Conservation (phyloP, 1,140 invertebrate genomes). For the Callitettix versicolor region DNA sequence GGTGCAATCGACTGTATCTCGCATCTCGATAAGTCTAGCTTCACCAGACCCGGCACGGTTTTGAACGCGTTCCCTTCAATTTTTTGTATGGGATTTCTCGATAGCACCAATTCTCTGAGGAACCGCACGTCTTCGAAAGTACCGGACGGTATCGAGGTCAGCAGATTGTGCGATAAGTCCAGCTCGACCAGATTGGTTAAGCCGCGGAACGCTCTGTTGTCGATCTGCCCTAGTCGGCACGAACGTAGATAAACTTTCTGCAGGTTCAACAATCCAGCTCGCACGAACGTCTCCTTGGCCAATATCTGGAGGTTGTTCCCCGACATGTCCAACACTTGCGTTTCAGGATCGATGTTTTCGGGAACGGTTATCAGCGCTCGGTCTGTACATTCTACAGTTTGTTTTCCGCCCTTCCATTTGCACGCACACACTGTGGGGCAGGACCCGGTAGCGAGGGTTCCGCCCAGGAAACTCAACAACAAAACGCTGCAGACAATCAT, state of each 20-base stretch:
- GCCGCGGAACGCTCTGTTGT: slow-evolving; percentile 66
- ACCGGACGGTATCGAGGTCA: slow-evolving; percentile 63
- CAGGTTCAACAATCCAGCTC: slow-evolving; percentile 69
- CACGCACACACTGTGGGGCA: slow-evolving; percentile 73
- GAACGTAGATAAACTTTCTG: slow-evolving; percentile 72
- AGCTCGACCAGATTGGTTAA: slow-evolving; percentile 80
- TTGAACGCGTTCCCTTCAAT: slow-evolving; percentile 65
- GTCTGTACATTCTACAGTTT: slow-evolving; percentile 78
- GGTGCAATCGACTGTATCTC: slow-evolving; percentile 62
- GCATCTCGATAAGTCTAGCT: slow-evolving; percentile 73
- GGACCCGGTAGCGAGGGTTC: neutral
- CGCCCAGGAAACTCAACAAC: neutral
- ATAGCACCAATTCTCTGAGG: slow-evolving; percentile 64
- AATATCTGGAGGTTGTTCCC: slow-evolving; percentile 76
- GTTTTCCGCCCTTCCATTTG: slow-evolving; percentile 88
- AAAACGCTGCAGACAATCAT: neutral
- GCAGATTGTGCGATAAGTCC: slow-evolving; percentile 72
- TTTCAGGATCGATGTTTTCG: slow-evolving; percentile 68
- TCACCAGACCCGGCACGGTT: slow-evolving; percentile 62
- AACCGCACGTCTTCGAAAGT: slow-evolving; percentile 68
- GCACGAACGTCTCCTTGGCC: slow-evolving; percentile 65
- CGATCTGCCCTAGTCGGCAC: slow-evolving; percentile 75
- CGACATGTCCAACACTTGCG: slow-evolving; percentile 80
- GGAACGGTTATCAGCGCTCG: slow-evolving; percentile 70
- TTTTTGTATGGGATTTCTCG: slow-evolving; percentile 69